phyloP scores from a whole-genome alignment of 2,113 vertebrate species.

The Eulemur rufifrons region DNA sequence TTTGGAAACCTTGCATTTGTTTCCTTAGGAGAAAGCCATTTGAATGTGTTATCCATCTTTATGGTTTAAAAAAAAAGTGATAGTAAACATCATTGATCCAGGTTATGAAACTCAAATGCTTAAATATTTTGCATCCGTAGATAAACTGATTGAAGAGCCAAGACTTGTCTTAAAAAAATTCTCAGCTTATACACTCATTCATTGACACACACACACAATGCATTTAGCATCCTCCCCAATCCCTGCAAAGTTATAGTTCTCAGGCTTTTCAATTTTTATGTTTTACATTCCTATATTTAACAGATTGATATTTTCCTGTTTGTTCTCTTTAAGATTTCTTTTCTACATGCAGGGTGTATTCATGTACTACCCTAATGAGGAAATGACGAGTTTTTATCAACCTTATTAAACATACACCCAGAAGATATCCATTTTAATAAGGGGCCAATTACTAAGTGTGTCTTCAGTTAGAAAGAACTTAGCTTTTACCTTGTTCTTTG shows the following conservation, averaged over 20 bases:
- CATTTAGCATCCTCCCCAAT: slow-evolving; percentile 55
- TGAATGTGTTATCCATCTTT: slow-evolving; percentile 67
- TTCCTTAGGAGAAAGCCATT: slow-evolving; percentile 63
- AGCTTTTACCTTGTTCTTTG: slow-evolving; percentile 91
- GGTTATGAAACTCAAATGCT: slow-evolving; percentile 71
- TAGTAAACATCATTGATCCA: slow-evolving; percentile 67
- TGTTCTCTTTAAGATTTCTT: slow-evolving; percentile 81
- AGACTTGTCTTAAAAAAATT: slow-evolving; percentile 58
- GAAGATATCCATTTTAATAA: slow-evolving; percentile 90
- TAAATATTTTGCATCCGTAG: slow-evolving; percentile 77
- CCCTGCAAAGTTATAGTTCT: slow-evolving; percentile 62
- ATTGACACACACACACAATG: rapidly evolving
- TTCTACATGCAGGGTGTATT: slow-evolving; percentile 81
- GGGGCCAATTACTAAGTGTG: slow-evolving; percentile 90
- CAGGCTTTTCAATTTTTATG: slow-evolving; percentile 75
- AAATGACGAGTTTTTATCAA: slow-evolving; percentile 89
- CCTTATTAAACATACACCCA: slow-evolving; percentile 89
- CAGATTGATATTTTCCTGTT: slow-evolving; percentile 83
- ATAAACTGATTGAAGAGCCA: slow-evolving; percentile 74
- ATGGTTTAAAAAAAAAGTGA: slow-evolving; percentile 60
- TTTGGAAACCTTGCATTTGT: slow-evolving; percentile 48
- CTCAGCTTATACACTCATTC: slow-evolving; percentile 55
- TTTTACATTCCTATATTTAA: slow-evolving; percentile 82
- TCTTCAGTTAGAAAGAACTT: slow-evolving; percentile 89
- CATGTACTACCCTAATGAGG: slow-evolving; percentile 86